Evolutionary conservation across 2,888 invertebrate genomes (phyloP).

Genomic region (Pelosia muscerda): DNA sequence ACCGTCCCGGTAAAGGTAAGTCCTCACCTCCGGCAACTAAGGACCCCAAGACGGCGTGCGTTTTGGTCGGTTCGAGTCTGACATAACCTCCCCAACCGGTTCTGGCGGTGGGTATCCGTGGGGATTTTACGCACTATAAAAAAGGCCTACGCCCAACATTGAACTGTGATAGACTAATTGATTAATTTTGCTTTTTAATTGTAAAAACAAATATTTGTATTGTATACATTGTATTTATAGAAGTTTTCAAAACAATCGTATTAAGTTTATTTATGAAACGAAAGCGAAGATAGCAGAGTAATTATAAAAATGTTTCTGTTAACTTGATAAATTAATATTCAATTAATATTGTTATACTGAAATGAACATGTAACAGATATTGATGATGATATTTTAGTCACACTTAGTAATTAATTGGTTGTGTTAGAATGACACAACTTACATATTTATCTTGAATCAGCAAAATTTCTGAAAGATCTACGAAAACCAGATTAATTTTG

Average conservation of each 20-base stretch:
- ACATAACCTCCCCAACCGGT: no score
- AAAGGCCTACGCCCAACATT: no score
- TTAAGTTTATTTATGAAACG: not conserved
- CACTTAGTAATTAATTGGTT: conserved; percentile 10
- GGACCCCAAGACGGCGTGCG: no score
- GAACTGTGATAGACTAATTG: no score
- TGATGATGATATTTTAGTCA: not conserved
- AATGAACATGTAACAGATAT: not conserved
- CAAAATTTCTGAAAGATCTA: conserved; percentile 9
- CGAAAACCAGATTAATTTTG: not conserved
- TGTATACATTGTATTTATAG: not conserved
- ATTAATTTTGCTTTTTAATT: no score
- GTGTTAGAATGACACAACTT: conserved; percentile 23
- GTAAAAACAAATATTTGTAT: not conserved
- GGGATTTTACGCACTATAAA: no score
- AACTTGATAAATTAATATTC: not conserved
- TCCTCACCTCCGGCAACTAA: no score
- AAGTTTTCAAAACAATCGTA: not conserved
- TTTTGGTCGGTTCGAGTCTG: no score
- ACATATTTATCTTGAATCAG: conserved; percentile 13
- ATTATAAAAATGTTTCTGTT: not conserved
- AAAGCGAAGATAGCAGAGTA: not conserved
- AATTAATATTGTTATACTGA: not conserved
- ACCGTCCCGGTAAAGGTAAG: no score
- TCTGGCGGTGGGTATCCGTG: no score